Conservation (phyloP, 2,113 vertebrate species). For the Bambusicola thoracicus region DNA sequence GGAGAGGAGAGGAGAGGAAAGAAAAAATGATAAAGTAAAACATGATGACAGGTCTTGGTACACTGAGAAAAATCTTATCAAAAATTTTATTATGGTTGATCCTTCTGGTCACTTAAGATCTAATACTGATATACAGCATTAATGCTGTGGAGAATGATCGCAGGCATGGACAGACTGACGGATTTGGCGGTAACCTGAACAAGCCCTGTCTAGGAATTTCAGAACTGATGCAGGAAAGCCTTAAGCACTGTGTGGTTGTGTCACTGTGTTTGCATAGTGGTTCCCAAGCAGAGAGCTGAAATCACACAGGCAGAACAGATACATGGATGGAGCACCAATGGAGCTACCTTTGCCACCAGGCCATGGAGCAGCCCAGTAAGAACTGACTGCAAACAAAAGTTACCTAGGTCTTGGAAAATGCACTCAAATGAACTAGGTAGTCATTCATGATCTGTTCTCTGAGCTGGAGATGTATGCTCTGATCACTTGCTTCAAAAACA, state of each 20-base stretch:
- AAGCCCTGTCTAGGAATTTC: background rate
- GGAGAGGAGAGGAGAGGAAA: background rate
- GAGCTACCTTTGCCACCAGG: background rate
- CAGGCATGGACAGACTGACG: background rate
- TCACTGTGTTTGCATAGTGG: background rate
- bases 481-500: background rate
- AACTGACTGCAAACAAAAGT: background rate
- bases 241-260: background rate
- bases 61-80: background rate
- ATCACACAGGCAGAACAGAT: background rate
- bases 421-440: background rate
- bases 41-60: background rate
- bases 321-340: background rate
- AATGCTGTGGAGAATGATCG: background rate
- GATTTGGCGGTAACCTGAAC: background rate
- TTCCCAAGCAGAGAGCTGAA: background rate
- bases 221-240: background rate
- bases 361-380: background rate
- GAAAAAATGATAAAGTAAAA: background rate
- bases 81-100: background rate
- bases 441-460: background rate
- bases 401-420: background rate
- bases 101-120: background rate
- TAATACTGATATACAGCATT: accelerated
- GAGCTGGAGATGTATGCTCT: background rate